These are phyloP conservation scores for Zosterops hypoxanthus DNA, from an alignment of 2,113 vertebrate genomes.

Conservation along the genomic window DNA sequence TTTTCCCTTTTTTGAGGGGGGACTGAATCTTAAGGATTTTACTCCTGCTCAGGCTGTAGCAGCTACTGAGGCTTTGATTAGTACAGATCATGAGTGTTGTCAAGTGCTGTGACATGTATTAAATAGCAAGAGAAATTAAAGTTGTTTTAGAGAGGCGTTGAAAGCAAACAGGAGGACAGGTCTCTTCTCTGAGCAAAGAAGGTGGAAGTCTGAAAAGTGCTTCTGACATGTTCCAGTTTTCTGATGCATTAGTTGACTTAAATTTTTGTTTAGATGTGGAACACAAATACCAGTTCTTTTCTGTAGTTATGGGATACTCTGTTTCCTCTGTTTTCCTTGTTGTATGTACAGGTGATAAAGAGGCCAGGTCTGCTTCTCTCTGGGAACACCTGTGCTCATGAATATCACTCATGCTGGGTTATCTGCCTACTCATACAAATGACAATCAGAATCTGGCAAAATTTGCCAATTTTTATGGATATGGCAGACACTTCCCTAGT, in stretches of 20 bases:
- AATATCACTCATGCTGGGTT: not conserved
- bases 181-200: not conserved
- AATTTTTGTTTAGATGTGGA: not conserved
- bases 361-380: not conserved
- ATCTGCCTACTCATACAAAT: not conserved
- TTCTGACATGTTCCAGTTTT: not conserved
- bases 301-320: not conserved
- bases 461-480: not conserved
- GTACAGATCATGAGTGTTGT: slow-evolving; percentile 59
- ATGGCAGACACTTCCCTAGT: not conserved
- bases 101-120: slow-evolving; percentile 49
- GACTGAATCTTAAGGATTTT: slow-evolving; percentile 56
- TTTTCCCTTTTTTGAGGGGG: not conserved
- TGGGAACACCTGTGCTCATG: not conserved
- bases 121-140: slow-evolving; percentile 57
- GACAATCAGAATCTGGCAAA: not conserved
- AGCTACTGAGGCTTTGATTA: slow-evolving; percentile 59
- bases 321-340: not conserved
- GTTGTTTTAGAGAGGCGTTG: not conserved
- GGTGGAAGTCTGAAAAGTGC: not conserved
- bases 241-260: not conserved
- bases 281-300: not conserved
- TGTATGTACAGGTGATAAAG: not conserved
- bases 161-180: not conserved
- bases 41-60: slow-evolving; percentile 11